These are phyloP conservation scores for Palythoa caribaeorum DNA, from an alignment of 92 coral and sea anemone species.

Conservation along the genomic window DNA sequence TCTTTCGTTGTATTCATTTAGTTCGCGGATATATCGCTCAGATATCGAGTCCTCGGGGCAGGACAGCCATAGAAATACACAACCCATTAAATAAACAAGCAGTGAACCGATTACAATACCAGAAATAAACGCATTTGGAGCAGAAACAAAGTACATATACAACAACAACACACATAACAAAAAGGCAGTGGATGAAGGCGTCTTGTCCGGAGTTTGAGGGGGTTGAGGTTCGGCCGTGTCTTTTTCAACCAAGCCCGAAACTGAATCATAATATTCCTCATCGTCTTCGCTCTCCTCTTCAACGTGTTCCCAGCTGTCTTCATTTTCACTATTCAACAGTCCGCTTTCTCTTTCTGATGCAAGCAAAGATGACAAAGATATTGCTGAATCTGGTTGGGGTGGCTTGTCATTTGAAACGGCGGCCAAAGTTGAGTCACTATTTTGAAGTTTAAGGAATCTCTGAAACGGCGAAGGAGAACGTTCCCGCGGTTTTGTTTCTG, in stretches of 20 bases:
- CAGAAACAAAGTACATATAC: conserved; percentile 73
- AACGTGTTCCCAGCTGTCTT: conserved; percentile 25
- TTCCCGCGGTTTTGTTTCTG: conserved; percentile 56
- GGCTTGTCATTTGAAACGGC: conserved; percentile 18
- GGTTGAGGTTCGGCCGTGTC: conserved; percentile 34
- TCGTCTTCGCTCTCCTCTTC: conserved; percentile 68
- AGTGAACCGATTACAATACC: conserved; percentile 85
- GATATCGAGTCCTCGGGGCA: conserved; percentile 91
- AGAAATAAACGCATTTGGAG: conserved; percentile 82
- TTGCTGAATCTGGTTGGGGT: conserved; percentile 52
- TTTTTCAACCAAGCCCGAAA: conserved; percentile 47
- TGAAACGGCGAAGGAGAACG: conserved; percentile 94
- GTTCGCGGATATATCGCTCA: conserved; percentile 85
- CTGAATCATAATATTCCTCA: conserved; percentile 37
- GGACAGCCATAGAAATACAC: conserved; percentile 85
- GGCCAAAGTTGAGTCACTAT: conserved; percentile 38
- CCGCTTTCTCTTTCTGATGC: conserved; percentile 75
- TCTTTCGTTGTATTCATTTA: conserved; percentile 77
- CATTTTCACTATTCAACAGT: conserved; percentile 20
- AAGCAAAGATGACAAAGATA: conserved; percentile 83
- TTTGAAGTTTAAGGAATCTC: conserved; percentile 57
- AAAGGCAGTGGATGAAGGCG: conserved; percentile 71
- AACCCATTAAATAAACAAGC: conserved; percentile 79
- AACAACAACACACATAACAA: conserved; percentile 60
- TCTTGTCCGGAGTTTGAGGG: conserved; percentile 54